These are phyloP conservation scores for Isichthys henryi DNA, from an alignment of 2,113 vertebrate species.

Conservation along the genomic window DNA sequence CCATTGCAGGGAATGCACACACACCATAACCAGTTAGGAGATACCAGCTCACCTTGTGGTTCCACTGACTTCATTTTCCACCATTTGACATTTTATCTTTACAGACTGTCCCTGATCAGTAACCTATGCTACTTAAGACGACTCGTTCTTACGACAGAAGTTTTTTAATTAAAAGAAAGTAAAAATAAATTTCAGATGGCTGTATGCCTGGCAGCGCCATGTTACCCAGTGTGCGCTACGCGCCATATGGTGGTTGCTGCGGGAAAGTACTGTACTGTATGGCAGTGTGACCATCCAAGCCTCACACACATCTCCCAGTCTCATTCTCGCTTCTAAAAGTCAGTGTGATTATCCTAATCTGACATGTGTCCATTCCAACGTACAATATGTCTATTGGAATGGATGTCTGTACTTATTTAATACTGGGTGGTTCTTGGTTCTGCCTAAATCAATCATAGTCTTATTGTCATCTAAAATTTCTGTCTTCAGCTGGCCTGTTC, in stretches of 20 bases:
- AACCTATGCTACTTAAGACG: not conserved
- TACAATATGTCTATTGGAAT: not conserved
- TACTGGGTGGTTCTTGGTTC: not conserved
- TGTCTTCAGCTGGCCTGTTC: not conserved
- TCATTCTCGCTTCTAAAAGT: not conserved
- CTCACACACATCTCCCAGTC: not conserved
- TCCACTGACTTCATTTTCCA: not conserved
- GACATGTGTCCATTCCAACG: not conserved
- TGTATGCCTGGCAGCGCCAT: not conserved
- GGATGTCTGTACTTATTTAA: not conserved
- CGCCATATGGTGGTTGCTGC: not conserved
- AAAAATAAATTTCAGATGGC: not conserved
- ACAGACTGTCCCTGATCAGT: not conserved
- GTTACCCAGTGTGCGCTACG: not conserved
- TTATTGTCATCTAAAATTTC: not conserved
- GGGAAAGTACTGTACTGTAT: not conserved
- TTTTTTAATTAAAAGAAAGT: not conserved
- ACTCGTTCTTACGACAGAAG: not conserved
- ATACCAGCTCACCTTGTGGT: not conserved
- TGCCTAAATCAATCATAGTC: not conserved
- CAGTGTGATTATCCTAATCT: not conserved
- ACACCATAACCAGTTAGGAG: not conserved
- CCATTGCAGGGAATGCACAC: not conserved
- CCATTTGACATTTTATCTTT: not conserved
- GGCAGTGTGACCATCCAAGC: not conserved